Conservation (phyloP, 2,113 vertebrate genomes). For the Sturnus vulgaris region DNA sequence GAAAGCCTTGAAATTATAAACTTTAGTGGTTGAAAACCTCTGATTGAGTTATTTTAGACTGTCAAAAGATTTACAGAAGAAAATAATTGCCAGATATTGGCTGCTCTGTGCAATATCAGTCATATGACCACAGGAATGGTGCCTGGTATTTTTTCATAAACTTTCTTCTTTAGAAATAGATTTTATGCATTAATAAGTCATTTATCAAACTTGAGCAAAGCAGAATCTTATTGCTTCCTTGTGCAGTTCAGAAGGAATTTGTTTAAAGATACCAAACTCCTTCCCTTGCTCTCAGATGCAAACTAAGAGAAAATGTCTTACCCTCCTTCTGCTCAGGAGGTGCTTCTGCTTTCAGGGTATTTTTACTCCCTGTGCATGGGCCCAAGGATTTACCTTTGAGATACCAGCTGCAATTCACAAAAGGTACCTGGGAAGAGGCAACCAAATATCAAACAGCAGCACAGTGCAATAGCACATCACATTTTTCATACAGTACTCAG, state of each 20-base stretch:
- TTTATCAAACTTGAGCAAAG: not conserved
- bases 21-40: conserved; percentile 1
- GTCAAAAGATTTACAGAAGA: not conserved
- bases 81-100: not conserved
- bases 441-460: not conserved
- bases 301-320: not conserved
- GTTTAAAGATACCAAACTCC: not conserved
- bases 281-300: not conserved
- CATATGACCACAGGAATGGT: not conserved
- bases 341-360: not conserved
- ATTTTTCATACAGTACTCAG: not conserved
- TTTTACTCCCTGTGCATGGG: not conserved
- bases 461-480: not conserved
- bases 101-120: not conserved
- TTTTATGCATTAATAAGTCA: conserved; percentile 32
- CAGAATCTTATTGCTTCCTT: not conserved
- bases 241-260: not conserved
- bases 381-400: not conserved
- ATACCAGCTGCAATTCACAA: not conserved
- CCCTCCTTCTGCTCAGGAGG: not conserved
- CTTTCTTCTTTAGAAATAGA: conserved; percentile 2
- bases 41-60: conserved; percentile 41
- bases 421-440: not conserved
- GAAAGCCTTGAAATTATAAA: conserved; percentile 19
- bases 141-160: not conserved